Base-by-base conservation (phyloP, 1,140 invertebrate species). In the Rhyacophila brunnea region DNA sequence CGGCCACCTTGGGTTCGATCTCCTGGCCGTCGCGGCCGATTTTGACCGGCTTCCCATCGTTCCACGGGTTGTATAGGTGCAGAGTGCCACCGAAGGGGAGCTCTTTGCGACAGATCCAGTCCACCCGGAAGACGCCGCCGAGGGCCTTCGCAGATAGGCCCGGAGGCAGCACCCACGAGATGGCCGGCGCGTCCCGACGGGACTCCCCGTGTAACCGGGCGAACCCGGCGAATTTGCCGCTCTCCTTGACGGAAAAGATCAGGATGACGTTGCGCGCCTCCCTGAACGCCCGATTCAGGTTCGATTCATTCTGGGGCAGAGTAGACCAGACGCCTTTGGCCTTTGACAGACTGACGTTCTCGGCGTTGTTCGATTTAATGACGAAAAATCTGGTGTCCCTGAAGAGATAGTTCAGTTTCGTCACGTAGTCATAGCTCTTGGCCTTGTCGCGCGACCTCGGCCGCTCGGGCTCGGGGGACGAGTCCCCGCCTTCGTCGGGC, bases 1-100 rank as follows among this genome's bases (percentile, higher is more conserved):
- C 92, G 28, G 92, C 96, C 58, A 97, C 93, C 70, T 90, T 86
- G 10, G 95, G 94, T 71, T 98, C 95, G 60, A 98, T 94, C 83
- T 97, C 95, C 83, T 98, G 96, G 13, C 96, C 96, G 84, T 99
- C 96, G 67, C 96, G 83, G 11, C 95, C 96, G 71, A 99, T 98
- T 83, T 99, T 99, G 0, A 99, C 95, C 48, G 95, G 95, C 78
- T 98, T 98, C 28, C 94, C 93, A 74, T 98, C 94, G 83, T 99
- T 99, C 94, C 95, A 98, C 3, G 93, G 89, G 82, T 99, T 99
- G 68, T 95, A 95, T 18, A 99, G 78, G 77, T 98, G 95, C 61
- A 92, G 83, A 1, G 95, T 97, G 60, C 90, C 90, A 56, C 87
- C 90, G 67, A 99, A 99, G 9, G 93, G 87, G 45, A 99, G 79